Evolutionary conservation across 1,140 invertebrate species (phyloP), one percentile per base, ranked within the genome.

Genomic region (Dinothrombium tinctorium): DNA sequence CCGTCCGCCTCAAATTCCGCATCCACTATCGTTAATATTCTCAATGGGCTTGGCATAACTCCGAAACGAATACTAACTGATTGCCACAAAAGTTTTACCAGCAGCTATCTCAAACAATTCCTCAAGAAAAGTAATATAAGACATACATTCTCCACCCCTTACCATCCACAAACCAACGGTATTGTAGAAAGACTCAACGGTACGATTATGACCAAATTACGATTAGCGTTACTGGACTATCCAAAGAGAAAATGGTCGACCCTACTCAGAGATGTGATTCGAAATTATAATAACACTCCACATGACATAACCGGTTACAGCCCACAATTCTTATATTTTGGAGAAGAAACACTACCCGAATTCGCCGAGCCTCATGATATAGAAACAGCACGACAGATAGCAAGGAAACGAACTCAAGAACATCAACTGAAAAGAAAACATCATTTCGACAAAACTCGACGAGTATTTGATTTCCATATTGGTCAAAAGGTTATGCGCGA

Each of bases 61-160:
- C 47, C 49, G 7, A 31, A 26, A 28, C 24, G 15, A 25, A n/a
- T 50, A 4, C 38, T 48, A 35, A 43, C 40, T 5, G 54, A 55
- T 29, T 51, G 57, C 37, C 50, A 52, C 17, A 47, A 50, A 2
- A 40, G 44, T 14, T 55, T 59, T 31, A 50, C 37, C 3, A 49
- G 47, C 15, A 24, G 39, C 14, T 52, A 56, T 36, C 56, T 55
- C 36, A 33, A 37, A 17, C 22, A 38, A 11, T 56, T 56, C 29
- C 37, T 44, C 8, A 44, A 43, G 23, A 17, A 7, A 2, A 51
- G 53, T 46, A 49, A 43, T 19, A 55, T 56, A 4, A 44, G 46
- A 12, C 54, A 57, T 36, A 28, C n/a, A 7, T 28, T 8, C n/a
- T 28, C 26, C 7, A 28, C n/a, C 26, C n/a, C 26, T 28, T 28